phyloP scores from a whole-genome alignment of 2,888 invertebrate species.

The Scelioninae gen. 1 region DNA sequence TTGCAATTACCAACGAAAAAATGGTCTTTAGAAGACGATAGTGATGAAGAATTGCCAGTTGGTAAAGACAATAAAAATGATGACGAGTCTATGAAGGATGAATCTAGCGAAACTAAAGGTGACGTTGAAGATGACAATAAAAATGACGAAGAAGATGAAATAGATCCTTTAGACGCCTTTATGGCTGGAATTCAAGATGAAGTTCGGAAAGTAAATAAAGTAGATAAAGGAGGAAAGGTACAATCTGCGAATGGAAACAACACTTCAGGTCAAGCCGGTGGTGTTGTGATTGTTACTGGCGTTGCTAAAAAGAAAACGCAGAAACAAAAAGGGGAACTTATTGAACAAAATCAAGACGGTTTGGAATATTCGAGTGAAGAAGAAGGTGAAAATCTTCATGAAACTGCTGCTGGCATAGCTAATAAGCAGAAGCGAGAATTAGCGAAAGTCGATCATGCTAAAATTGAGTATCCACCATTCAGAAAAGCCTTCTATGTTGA shows the following conservation, averaged over 20 bases:
- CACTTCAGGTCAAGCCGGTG: constrained; percentile 77
- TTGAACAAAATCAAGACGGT: constrained; percentile 99
- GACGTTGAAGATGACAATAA: constrained; percentile 78
- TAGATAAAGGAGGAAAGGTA: constrained; percentile 87
- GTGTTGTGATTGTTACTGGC: constrained; percentile 92
- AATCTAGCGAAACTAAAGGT: constrained; percentile 80
- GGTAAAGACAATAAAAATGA: constrained; percentile 81
- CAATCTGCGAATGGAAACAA: constrained; percentile 84
- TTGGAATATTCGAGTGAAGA: constrained; percentile 99
- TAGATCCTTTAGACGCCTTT: constrained; percentile 98
- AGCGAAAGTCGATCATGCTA: constrained; percentile 95
- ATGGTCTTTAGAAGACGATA: constrained; percentile 98
- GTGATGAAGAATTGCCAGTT: constrained; percentile 88
- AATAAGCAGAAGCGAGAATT: constrained; percentile 96
- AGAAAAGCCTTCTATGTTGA: constrained; percentile 99
- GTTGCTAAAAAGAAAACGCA: constrained; percentile 92
- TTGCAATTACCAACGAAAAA: constrained; percentile 92
- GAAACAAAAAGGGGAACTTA: constrained; percentile 97
- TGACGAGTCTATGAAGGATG: constrained; percentile 86
- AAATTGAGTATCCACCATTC: constrained; percentile 94
- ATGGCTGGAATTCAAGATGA: constrained; percentile 95
- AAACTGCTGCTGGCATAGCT: constrained; percentile 93
- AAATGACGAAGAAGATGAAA: constrained; percentile 89
- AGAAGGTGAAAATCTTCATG: constrained; percentile 96
- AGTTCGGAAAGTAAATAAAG: constrained; percentile 91